Percentiles rank a stretch among this genome's conserved stretches.
phyloP scores from a whole-genome alignment of 2,888 invertebrate genomes.

The Zygogramma bicolorata region DNA sequence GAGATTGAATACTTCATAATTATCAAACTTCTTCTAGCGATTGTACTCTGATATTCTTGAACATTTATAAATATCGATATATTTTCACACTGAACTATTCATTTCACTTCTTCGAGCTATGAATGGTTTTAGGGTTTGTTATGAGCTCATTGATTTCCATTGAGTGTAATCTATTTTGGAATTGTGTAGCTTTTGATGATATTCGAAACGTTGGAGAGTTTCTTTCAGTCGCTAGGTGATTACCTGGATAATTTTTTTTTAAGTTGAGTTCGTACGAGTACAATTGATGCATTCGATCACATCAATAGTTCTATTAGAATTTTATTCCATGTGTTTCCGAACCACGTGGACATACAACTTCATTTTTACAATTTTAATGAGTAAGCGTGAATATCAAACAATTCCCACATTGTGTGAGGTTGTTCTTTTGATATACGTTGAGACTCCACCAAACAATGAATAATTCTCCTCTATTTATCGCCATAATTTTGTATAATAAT shows the following conservation, averaged over 20 bases:
- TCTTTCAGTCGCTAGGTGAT: not conserved
- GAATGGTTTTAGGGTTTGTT: too few relatives aligned
- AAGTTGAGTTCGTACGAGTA: not conserved
- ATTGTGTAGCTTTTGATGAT: not conserved
- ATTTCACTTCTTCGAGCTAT: too few relatives aligned
- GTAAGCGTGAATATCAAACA: not conserved
- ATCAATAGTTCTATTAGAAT: not conserved
- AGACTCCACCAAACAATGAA: not conserved
- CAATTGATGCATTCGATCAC: not conserved
- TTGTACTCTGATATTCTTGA: too few relatives aligned
- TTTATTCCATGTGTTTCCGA: not conserved
- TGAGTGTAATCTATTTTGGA: not conserved
- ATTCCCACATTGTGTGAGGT: not conserved
- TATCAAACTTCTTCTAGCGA: too few relatives aligned
- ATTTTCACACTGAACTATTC: too few relatives aligned
- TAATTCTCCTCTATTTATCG: not conserved
- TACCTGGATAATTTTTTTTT: not conserved
- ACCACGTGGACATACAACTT: not conserved
- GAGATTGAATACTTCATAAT: too few relatives aligned
- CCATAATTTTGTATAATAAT: not conserved
- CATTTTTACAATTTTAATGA: not conserved
- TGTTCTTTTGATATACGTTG: not conserved
- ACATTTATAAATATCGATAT: too few relatives aligned
- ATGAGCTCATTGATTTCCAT: too few relatives aligned
- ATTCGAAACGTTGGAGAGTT: not conserved